phyloP scores from a whole-genome alignment of 2,888 invertebrate genomes.

The Eremobia ochroleuca region DNA sequence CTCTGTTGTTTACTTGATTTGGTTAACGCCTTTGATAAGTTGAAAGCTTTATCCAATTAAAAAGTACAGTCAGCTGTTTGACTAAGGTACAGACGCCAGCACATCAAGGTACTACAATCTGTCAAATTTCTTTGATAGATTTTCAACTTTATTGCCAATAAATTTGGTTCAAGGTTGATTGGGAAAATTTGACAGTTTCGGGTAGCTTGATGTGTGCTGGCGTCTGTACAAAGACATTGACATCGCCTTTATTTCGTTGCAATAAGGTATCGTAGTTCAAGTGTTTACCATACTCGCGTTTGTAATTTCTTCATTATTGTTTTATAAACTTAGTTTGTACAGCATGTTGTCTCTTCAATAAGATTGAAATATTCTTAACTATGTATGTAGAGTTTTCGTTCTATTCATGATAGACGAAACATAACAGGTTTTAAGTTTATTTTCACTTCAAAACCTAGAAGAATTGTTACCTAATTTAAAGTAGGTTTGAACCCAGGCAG shows the following conservation, averaged over 20 bases:
- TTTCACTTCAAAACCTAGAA: neutral
- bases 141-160: too few species aligned
- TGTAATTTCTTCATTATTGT: neutral
- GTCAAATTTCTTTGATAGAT: too few species aligned
- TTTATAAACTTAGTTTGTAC: neutral
- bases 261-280: neutral
- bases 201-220: too few species aligned
- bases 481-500: too few species aligned
- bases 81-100: too few species aligned
- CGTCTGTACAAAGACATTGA: too few species aligned
- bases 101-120: too few species aligned
- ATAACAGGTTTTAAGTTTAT: neutral
- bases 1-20: slow-evolving; percentile 33
- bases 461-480: neutral
- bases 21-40: slow-evolving; percentile 1
- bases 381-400: neutral
- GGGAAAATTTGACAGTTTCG: too few species aligned
- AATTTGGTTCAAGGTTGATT: too few species aligned
- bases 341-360: neutral
- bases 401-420: too few species aligned
- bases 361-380: neutral
- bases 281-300: neutral
- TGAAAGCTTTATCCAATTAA: neutral
- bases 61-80: too few species aligned
- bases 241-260: neutral